Conservation (phyloP, 2,797 vertebrate species). For the Thripadectes ignobilis region DNA sequence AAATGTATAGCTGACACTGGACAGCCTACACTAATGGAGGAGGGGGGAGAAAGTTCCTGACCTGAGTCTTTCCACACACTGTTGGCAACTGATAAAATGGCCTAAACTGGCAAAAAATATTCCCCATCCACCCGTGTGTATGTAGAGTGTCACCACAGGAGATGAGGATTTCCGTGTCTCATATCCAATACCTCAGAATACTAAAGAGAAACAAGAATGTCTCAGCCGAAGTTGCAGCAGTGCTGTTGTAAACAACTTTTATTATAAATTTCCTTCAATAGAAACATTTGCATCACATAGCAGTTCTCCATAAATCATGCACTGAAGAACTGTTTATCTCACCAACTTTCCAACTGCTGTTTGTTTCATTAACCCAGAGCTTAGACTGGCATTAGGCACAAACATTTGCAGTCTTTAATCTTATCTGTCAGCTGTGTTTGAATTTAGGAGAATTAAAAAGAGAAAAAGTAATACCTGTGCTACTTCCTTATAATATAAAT, state of each 20-base stretch:
- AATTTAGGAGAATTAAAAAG: constrained; percentile 18
- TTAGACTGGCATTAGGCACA: background rate
- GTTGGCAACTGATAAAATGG: background rate
- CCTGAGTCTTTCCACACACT: background rate
- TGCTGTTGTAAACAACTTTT: background rate
- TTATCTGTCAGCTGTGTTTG: background rate
- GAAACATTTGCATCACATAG: background rate
- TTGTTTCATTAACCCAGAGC: constrained; percentile 29
- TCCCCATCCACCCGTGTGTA: no score
- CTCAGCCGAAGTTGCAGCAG: background rate
- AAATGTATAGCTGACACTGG: fast-evolving
- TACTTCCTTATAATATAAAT: background rate
- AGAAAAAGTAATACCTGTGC: background rate
- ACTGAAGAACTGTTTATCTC: constrained; percentile 6
- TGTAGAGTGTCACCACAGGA: fast-evolving
- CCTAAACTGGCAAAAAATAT: background rate
- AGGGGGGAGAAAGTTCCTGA: background rate
- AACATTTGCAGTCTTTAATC: background rate
- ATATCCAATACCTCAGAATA: background rate
- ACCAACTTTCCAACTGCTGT: background rate
- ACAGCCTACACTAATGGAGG: background rate
- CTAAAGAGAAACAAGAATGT: background rate
- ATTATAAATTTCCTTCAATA: background rate
- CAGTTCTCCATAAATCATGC: background rate
- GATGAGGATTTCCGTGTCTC: background rate